These are phyloP conservation scores for Brachypalpus laphriformis DNA, from an alignment of 2,888 invertebrate genomes.

Conservation along the genomic window DNA sequence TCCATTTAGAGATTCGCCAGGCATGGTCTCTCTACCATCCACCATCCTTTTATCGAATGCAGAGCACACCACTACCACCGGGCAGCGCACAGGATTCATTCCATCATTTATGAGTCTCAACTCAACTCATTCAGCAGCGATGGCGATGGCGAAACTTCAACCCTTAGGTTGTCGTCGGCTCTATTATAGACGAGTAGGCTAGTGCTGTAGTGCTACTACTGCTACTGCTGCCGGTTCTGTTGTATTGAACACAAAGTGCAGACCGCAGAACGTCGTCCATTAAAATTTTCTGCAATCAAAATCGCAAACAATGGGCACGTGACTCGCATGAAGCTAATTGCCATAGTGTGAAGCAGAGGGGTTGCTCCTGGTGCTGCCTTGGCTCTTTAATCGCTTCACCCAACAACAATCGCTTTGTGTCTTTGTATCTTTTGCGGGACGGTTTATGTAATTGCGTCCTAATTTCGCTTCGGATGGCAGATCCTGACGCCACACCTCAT, in stretches of 20 bases:
- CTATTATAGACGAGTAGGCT: conserved; percentile 17
- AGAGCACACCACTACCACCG: conserved; percentile 65
- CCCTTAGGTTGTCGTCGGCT: conserved; percentile 43
- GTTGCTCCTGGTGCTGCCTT: conserved; percentile 34
- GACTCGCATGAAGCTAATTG: conserved; percentile 77
- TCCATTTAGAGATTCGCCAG: conserved; percentile 73
- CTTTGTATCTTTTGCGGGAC: conserved; percentile 51
- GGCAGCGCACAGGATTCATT: conserved; percentile 78
- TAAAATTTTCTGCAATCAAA: conserved; percentile 76
- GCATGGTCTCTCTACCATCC: conserved; percentile 26
- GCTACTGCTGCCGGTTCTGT: conserved; percentile 32
- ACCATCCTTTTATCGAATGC: conserved; percentile 55
- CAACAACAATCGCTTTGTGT: conserved; percentile 34
- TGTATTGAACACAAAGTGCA: conserved; percentile 65
- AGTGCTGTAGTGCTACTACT: not conserved
- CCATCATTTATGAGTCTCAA: conserved; percentile 77
- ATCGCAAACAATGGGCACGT: conserved; percentile 77
- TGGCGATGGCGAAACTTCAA: conserved; percentile 52
- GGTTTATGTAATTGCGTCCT: conserved; percentile 61
- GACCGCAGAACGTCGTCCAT: conserved; percentile 75
- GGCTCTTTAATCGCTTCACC: conserved; percentile 50
- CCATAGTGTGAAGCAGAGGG: conserved; percentile 73
- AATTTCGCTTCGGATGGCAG: conserved; percentile 58
- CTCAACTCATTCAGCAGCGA: conserved; percentile 55
- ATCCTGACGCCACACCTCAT: conserved; percentile 61